Evolutionary conservation across 2,113 vertebrate genomes (phyloP), one percentile per base, ranked within the genome.

Genomic region (Morphnarchus princeps): DNA sequence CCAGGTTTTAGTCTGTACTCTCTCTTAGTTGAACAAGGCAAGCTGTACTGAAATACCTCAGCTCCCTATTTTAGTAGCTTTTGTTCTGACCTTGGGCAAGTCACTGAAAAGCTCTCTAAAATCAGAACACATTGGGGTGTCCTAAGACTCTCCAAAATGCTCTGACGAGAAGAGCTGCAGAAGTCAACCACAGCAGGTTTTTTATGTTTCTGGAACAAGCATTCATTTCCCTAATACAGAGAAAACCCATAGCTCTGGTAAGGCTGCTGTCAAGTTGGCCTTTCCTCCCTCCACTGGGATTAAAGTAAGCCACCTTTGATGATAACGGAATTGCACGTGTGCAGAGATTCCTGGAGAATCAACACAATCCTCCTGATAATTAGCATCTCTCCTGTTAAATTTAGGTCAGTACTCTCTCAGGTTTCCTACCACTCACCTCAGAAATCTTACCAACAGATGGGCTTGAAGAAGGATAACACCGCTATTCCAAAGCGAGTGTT

Each of bases 401-500:
- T 78, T 16, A 50, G 66, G 47, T 31, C 82, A 61, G 42, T 8
- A 3, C 19, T 38, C n/a, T 50, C 78, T 50, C 62, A 82, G 19
- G 62, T 32, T 69, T 86, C 71, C 62, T 15, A 2, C 12, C 28
- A 3, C 32, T 69, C 59, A 52, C 25, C 90, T 73, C 22, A 7
- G 54, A 79, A 90, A 88, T 43, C 43, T 43, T 20, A 49, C 2
- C 54, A 59, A 13, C 6, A 66, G 50, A 29, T 25, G 16, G 13
- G 66, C 74, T 13, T 19, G 11, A 62, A 47, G 49, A 17, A 79
- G 18, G 32, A 3, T 4, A 77, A 19, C 21, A 34, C 54, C 11
- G 8, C 50, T 29, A 10, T 9, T 63, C n/a, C 34, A 83, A 43
- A 47, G 36, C 2, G 3, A 84, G n/a, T 0, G 1, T 16, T 40